Percentiles rank a stretch among this genome's conserved stretches.
Evolutionary conservation across 2,113 vertebrate genomes (phyloP).

Genomic region (Podocnemis expansa): DNA sequence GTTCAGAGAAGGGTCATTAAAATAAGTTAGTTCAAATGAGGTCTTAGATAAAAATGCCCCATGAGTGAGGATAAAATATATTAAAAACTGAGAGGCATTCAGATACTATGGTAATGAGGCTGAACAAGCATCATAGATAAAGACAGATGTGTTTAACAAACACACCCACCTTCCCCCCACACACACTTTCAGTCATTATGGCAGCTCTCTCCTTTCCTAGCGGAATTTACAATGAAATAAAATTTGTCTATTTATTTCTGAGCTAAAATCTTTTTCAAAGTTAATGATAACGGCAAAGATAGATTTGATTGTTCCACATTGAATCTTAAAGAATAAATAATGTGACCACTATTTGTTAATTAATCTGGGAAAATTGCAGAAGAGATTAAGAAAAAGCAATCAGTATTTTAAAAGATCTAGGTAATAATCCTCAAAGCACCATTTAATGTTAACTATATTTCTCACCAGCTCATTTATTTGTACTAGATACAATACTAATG

Average conservation of each 20-base stretch:
- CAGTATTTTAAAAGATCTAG: slow-evolving; percentile 29
- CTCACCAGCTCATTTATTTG: slow-evolving; percentile 20
- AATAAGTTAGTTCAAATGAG: neutral
- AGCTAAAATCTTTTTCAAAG: slow-evolving; percentile 3
- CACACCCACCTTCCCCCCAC: too few species aligned
- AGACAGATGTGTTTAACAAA: neutral
- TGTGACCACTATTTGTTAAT: neutral
- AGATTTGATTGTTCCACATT: slow-evolving; percentile 18
- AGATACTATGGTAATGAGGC: neutral
- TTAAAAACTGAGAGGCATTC: neutral
- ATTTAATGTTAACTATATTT: slow-evolving; percentile 39
- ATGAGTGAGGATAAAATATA: neutral
- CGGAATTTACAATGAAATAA: neutral
- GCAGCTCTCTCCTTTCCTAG: neutral
- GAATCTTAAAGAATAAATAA: slow-evolving; percentile 45
- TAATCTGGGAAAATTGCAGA: slow-evolving; percentile 28
- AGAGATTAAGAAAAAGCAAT: slow-evolving; percentile 52
- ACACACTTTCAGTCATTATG: neutral
- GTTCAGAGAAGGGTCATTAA: too few species aligned
- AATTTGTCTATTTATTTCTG: slow-evolving; percentile 17
- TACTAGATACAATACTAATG: slow-evolving; percentile 9
- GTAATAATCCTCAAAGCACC: slow-evolving; percentile 27
- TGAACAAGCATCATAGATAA: neutral
- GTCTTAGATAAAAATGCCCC: neutral
- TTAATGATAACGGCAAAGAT: neutral